Conservation (phyloP, 2,113 vertebrate species). For the Daubentonia madagascariensis region DNA sequence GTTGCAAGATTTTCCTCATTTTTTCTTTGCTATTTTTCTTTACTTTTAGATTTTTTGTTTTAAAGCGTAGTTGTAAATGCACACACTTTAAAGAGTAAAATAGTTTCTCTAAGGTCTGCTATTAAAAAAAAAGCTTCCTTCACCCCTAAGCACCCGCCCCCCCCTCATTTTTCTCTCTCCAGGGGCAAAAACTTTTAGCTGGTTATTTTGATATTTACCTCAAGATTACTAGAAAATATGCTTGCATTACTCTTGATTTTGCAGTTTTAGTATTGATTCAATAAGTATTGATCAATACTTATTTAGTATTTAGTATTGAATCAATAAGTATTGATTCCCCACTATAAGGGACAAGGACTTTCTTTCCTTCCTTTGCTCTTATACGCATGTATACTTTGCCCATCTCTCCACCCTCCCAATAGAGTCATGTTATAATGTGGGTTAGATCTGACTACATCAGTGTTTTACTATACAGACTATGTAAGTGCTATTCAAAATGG, state of each 20-base stretch:
- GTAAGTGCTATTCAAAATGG: background rate
- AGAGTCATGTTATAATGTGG: background rate
- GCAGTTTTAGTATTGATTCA: background rate
- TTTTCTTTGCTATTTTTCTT: background rate
- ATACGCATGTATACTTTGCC: background rate
- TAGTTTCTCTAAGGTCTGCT: background rate
- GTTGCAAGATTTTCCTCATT: background rate
- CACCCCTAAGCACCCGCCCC: fast-evolving
- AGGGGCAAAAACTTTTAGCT: background rate
- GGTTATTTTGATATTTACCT: background rate
- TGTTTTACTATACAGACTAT: background rate
- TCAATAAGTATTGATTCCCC: background rate
- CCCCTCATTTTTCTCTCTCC: background rate
- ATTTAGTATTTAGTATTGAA: no score
- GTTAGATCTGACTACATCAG: background rate
- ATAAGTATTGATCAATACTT: background rate
- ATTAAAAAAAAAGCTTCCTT: background rate
- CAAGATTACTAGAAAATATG: background rate
- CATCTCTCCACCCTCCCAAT: background rate
- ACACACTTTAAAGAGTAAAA: background rate
- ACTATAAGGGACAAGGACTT: background rate
- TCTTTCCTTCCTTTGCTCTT: background rate
- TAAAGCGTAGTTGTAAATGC: background rate
- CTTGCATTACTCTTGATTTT: background rate
- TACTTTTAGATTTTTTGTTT: background rate